Conservation (phyloP, 2,888 invertebrate genomes). For the Spodoptera picta region DNA sequence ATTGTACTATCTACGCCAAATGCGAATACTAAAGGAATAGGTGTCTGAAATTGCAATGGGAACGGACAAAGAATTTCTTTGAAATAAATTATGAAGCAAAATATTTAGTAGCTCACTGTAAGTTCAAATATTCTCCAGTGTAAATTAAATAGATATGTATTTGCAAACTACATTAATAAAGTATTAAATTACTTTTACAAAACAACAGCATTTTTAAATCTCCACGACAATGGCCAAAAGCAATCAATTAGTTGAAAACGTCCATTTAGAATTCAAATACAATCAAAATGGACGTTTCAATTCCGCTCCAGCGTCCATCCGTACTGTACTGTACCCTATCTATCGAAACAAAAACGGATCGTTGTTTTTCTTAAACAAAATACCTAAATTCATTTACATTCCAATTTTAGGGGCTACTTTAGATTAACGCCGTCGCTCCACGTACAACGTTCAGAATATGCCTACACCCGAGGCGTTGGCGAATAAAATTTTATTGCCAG, state of each 20-base stretch:
- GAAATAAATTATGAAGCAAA: too few relatives aligned
- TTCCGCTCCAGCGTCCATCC: slow-evolving; percentile 1
- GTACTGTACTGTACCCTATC: slow-evolving; percentile 19
- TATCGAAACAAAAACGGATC: slow-evolving; percentile 22
- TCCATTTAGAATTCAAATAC: slow-evolving; percentile 11
- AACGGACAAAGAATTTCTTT: too few relatives aligned
- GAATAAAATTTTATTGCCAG: slow-evolving; percentile 69
- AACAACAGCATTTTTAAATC: slow-evolving; percentile 10
- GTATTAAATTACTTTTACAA: background rate
- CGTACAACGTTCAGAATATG: slow-evolving; percentile 49
- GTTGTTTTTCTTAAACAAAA: slow-evolving; percentile 44
- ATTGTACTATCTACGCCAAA: too few relatives aligned
- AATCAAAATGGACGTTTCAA: slow-evolving; percentile 19
- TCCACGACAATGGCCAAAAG: background rate
- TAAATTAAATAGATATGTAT: too few relatives aligned
- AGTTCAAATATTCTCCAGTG: too few relatives aligned
- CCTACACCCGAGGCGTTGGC: slow-evolving; percentile 54
- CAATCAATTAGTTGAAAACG: slow-evolving; percentile 12
- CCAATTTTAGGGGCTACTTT: slow-evolving; percentile 42
- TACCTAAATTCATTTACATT: slow-evolving; percentile 53
- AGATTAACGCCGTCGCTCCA: slow-evolving; percentile 48
- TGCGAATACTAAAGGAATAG: too few relatives aligned
- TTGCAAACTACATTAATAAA: too few relatives aligned
- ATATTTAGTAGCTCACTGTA: too few relatives aligned
- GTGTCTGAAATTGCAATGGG: too few relatives aligned